Percentiles rank a stretch among this genome's conserved stretches.
phyloP scores from a whole-genome alignment of 2,797 vertebrate genomes.

The Vireo griseus region DNA sequence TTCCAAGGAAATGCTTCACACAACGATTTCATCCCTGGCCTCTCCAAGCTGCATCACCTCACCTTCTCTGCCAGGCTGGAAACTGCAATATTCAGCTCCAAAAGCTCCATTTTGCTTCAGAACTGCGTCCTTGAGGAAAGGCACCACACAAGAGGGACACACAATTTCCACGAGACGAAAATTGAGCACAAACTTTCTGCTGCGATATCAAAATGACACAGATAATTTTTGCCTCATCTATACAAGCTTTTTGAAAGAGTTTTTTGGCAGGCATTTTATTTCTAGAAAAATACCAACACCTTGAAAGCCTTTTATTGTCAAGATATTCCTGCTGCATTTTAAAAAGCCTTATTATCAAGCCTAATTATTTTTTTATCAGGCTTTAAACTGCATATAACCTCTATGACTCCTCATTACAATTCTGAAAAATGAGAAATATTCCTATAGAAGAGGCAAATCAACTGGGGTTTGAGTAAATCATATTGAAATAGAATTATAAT shows the following conservation, averaged over 20 bases:
- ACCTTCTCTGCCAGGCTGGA: rapidly evolving
- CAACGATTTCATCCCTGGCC: neutral
- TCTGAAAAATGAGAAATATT: neutral
- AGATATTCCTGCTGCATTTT: neutral
- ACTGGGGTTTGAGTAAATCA: neutral
- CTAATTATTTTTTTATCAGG: conserved; percentile 24
- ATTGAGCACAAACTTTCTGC: neutral
- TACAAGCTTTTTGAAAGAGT: neutral
- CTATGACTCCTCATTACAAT: neutral
- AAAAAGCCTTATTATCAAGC: neutral
- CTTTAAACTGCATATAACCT: neutral
- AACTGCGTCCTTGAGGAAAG: neutral
- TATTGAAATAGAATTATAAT: neutral
- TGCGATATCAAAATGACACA: neutral
- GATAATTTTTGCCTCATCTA: neutral
- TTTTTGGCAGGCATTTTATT: neutral
- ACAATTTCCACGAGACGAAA: neutral
- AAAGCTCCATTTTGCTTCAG: neutral
- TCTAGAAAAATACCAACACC: neutral
- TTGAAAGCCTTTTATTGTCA: neutral
- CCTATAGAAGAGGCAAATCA: neutral
- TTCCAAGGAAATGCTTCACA: neutral
- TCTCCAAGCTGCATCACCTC: neutral
- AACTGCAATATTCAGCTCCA: neutral
- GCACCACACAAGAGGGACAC: neutral